Evolutionary conservation across 2,797 vertebrate genomes (phyloP), one percentile per base, ranked within the genome.

Genomic region (Choloepus didactylus): DNA sequence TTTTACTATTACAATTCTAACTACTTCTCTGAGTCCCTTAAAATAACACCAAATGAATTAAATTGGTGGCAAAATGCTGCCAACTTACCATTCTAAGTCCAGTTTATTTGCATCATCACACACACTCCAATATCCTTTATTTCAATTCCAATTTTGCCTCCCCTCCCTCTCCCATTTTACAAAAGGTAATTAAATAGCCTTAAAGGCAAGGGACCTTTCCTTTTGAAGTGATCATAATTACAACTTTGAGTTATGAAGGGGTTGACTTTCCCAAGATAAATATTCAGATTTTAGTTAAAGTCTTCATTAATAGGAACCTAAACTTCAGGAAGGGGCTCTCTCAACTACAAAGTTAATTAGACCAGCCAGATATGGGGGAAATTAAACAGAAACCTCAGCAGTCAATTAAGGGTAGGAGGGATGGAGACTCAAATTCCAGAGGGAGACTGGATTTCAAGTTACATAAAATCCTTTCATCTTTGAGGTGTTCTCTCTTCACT

Each of bases 251-350:
- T 64, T 35, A 46, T 60, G 67, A 64, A 25, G 62, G 85, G 23
- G 38, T 23, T 49, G 64, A n/a, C 70, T 18, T 93, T 80, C 84
- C 80, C 91, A 76, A 76, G 60, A 90, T 18, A 96, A 96, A 92
- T 0, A 73, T 92, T 87, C 60, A 87, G 81, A 70, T 97, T 92
- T 79, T 83, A 96, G 95, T 93, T 89, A 88, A 96, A 97, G 56
- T 67, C 19, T 62, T 84, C 18, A 75, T 93, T 4, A 51, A 70
- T 31, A 95, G 62, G 49, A 85, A 84, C 83, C 94, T 59, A 96
- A 89, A 29, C 44, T 41, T 94, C 83, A 49, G 72, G 49, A 89
- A 38, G n/a, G 35, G 21, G 23, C 15, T 35, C 6, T 82, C 87
- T 66, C 2, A 6, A 2, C 75, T 9, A 46, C 87, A 94, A 91